Conservation (phyloP, 2,797 vertebrate genomes). For the Ciconia nigra region DNA sequence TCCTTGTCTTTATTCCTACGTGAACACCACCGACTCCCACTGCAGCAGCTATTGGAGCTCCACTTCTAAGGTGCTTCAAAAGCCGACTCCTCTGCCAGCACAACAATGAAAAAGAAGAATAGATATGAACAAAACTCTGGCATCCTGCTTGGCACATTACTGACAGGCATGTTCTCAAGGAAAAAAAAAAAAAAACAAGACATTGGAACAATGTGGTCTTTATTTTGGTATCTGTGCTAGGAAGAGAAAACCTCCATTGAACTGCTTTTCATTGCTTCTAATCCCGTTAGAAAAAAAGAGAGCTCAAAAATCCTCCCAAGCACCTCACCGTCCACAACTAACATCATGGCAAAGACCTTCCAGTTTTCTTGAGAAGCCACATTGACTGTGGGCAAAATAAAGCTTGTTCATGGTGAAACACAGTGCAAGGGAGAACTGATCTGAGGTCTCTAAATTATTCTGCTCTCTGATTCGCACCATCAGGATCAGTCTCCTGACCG, state of each 20-base stretch:
- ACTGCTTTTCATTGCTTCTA: background rate
- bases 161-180: background rate
- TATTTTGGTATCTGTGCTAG: background rate
- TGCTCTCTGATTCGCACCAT: background rate
- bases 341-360: background rate
- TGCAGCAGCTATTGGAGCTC: background rate
- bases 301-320: background rate
- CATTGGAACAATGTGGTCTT: background rate
- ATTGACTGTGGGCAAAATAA: background rate
- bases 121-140: background rate
- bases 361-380: background rate
- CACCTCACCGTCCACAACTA: background rate
- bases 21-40: accelerated
- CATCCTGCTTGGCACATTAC: background rate
- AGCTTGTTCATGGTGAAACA: background rate
- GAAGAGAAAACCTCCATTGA: background rate
- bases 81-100: background rate
- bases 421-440: background rate
- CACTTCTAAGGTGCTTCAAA: background rate
- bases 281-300: background rate
- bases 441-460: background rate
- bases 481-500: background rate
- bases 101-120: background rate
- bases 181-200: background rate
- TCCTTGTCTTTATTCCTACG: background rate